Percentiles rank a stretch among this genome's conserved stretches.
Conservation (phyloP, 2,888 invertebrate species). For the Hemicrepidius hirtus region DNA sequence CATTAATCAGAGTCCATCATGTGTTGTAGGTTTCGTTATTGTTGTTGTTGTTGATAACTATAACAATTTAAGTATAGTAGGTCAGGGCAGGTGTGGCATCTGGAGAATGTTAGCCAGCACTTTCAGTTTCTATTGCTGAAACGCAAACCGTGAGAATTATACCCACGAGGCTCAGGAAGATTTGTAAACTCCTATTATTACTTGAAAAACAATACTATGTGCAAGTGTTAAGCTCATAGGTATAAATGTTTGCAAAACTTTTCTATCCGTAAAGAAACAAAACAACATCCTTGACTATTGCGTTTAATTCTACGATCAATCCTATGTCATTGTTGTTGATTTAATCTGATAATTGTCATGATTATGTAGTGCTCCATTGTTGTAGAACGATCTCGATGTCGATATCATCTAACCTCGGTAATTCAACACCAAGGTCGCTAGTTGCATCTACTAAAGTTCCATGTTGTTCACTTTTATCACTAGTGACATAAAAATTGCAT, state of each 20-base stretch:
- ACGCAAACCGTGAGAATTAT: slow-evolving; percentile 46
- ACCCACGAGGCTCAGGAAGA: slow-evolving; percentile 3
- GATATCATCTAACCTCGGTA: slow-evolving; percentile 39
- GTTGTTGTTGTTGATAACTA: slow-evolving; percentile 16
- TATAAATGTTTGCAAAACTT: too few species aligned
- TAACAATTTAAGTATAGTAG: slow-evolving; percentile 40
- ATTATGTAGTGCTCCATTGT: slow-evolving; percentile 26
- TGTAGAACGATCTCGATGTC: slow-evolving; percentile 32
- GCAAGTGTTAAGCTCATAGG: too few species aligned
- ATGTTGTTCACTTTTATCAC: background rate
- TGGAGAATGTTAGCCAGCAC: slow-evolving; percentile 44
- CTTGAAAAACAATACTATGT: background rate
- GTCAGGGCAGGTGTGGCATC: slow-evolving; percentile 51
- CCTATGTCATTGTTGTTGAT: slow-evolving; percentile 27
- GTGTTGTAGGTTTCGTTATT: background rate
- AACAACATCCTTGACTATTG: background rate
- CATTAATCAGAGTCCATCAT: slow-evolving; percentile 27
- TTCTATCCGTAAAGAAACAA: too few species aligned
- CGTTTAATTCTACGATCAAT: slow-evolving; percentile 6
- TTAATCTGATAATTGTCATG: slow-evolving; percentile 9
- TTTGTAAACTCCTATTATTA: background rate
- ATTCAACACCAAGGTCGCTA: slow-evolving; percentile 30
- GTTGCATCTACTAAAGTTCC: slow-evolving; percentile 29
- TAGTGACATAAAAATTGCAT: background rate
- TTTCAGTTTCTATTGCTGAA: slow-evolving; percentile 49